phyloP scores from a whole-genome alignment of 2,888 invertebrate genomes.

The Crossocerus cetratus region DNA sequence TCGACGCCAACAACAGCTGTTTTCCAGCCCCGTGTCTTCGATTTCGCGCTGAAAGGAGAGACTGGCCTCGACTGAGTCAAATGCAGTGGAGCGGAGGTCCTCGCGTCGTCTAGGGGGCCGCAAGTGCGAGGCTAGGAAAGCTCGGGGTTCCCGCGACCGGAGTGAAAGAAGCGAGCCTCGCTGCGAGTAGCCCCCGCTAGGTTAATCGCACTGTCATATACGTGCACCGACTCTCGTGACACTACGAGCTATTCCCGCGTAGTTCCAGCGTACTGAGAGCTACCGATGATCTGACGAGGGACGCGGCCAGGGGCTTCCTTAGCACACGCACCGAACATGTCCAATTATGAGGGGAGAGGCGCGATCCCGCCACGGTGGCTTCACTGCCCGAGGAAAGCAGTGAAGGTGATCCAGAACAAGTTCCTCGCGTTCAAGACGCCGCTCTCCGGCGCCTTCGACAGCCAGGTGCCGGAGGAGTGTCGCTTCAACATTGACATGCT shows the following conservation, averaged over 20 bases:
- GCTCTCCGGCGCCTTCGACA: slow-evolving; percentile 88
- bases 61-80: not conserved
- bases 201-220: too few species aligned
- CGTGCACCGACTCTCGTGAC: too few species aligned
- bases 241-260: too few species aligned
- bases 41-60: not conserved
- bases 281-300: not conserved
- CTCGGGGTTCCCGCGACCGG: too few species aligned
- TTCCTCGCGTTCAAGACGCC: slow-evolving; percentile 98
- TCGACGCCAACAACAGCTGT: slow-evolving; percentile 42
- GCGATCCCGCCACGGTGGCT: slow-evolving; percentile 93
- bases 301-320: not conserved
- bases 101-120: too few species aligned
- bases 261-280: not conserved
- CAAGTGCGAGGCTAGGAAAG: too few species aligned
- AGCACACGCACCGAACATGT: slow-evolving; percentile 44
- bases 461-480: slow-evolving; percentile 89
- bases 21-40: not conserved
- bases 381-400: slow-evolving; percentile 90
- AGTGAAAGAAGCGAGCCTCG: too few species aligned
- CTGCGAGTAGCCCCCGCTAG: too few species aligned
- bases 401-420: slow-evolving; percentile 85
- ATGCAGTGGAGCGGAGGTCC: too few species aligned
- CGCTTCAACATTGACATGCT: slow-evolving; percentile 94
- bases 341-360: slow-evolving; percentile 64